Conservation (phyloP, 2,113 vertebrate genomes). For the Camelus dromedarius region DNA sequence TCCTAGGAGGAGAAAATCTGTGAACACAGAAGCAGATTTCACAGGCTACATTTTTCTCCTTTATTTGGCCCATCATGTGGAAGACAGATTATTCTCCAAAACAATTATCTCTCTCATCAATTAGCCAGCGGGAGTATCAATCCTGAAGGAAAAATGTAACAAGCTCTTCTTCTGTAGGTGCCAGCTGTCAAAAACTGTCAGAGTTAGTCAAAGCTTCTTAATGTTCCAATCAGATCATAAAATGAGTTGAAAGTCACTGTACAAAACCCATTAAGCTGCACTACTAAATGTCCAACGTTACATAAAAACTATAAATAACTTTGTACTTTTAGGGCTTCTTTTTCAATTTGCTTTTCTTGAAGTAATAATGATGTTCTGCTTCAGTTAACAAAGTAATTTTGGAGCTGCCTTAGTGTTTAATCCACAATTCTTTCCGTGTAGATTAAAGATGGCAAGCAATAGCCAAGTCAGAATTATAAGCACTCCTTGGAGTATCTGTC, state of each 20-base stretch:
- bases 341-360: constrained; percentile 83
- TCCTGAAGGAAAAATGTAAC: constrained; percentile 65
- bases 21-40: constrained; percentile 46
- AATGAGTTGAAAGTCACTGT: constrained; percentile 72
- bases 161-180: constrained; percentile 63
- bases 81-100: constrained; percentile 74
- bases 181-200: constrained; percentile 75
- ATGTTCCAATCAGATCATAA: constrained; percentile 56
- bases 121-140: constrained; percentile 60
- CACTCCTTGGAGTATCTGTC: constrained; percentile 74
- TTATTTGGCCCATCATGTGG: constrained; percentile 70
- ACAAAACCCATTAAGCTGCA: constrained; percentile 78
- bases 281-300: constrained; percentile 83
- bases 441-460: constrained; percentile 73
- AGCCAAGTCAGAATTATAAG: constrained; percentile 79
- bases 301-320: constrained; percentile 85
- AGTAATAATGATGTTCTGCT: constrained; percentile 84
- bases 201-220: constrained; percentile 52
- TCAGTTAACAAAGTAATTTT: constrained; percentile 83
- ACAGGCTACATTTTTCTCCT: constrained; percentile 52
- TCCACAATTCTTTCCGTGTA: constrained; percentile 78
- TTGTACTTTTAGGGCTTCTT: constrained; percentile 59
- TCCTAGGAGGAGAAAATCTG: constrained; percentile 20
- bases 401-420: constrained; percentile 78
- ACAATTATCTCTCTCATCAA: constrained; percentile 65